Base-by-base conservation (phyloP, 2,113 vertebrate genomes). In the Silurus glanis region DNA sequence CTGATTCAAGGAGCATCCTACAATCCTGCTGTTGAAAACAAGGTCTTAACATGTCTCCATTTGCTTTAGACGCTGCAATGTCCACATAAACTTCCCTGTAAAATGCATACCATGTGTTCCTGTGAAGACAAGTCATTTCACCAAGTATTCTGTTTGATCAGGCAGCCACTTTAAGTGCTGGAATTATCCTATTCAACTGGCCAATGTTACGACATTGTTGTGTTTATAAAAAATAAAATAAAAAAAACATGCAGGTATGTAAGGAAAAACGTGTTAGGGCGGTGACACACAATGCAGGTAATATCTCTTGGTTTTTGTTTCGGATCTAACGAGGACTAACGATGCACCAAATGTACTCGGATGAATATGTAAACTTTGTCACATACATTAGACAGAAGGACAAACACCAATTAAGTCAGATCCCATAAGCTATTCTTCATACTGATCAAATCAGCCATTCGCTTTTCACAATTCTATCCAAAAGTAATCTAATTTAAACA, bases 71-170 rank as follows among this genome's bases (percentile, higher is more conserved):
- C 61, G 58, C 23, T 1, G 25, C 25, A 25, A 84, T 55, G 74
- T 56, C 51, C 56, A 62, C 45, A 23, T 76, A 67, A 67, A 67
- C 9, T 21, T 85, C 59, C 23, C 17, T 53, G 61, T 67, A 49
- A 64, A 55, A 67, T 5, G 17, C 66, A 71, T 51, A 58, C n/a
- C 12, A 55, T 66, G 59, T 78, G n/a, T 67, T 67, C 74, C 14
- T 85, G 74, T 85, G 53, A 67, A 49, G 45, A 67, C 83, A 85
- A 12, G 8, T 59, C 84, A 69, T 25, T 66, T 45, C 62, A 58
- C 28, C 71, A 8, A 75, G 21, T 2, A 23, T 23, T 61, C 37
- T 19, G 56, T 75, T 64, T 84, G 58, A 84, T 84, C 69, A 17
- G 21, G 16, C 28, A 19, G 5, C 13, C 56, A 25, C 21, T n/a